These are phyloP conservation scores for Cossypha dichroa DNA, from an alignment of 2,797 vertebrate genomes.

Conservation along the genomic window DNA sequence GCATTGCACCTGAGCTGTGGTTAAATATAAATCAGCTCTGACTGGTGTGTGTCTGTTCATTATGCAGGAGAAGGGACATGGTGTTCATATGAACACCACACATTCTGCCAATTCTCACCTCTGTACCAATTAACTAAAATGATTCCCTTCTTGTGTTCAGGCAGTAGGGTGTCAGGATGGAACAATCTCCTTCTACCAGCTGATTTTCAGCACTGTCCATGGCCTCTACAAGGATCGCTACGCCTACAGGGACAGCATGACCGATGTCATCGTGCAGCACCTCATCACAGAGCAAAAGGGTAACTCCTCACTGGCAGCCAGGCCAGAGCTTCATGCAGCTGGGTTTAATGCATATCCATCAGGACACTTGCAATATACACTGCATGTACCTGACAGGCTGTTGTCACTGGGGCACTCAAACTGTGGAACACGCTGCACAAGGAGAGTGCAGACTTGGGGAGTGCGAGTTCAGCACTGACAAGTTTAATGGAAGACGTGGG, in stretches of 20 bases:
- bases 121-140: background rate
- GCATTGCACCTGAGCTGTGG: background rate
- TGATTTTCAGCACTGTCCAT: conserved; percentile 97
- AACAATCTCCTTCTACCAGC: conserved; percentile 94
- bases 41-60: rapidly evolving
- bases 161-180: conserved; percentile 98
- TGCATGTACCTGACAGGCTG: background rate
- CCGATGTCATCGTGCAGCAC: conserved; percentile 96
- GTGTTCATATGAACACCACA: background rate
- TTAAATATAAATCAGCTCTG: background rate
- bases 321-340: background rate
- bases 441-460: background rate
- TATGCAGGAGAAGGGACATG: background rate
- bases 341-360: background rate
- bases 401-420: background rate
- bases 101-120: background rate
- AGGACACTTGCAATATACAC: background rate
- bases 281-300: conserved; percentile 98
- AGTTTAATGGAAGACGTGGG: background rate
- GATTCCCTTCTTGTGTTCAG: conserved; percentile 63
- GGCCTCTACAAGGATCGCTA: conserved; percentile 98
- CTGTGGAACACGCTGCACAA: background rate
- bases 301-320: conserved; percentile 37
- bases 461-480: background rate
- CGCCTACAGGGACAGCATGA: conserved; percentile 96